Evolutionary conservation across 1,140 invertebrate genomes (phyloP).

Genomic region (Drosophila kikkawai): DNA sequence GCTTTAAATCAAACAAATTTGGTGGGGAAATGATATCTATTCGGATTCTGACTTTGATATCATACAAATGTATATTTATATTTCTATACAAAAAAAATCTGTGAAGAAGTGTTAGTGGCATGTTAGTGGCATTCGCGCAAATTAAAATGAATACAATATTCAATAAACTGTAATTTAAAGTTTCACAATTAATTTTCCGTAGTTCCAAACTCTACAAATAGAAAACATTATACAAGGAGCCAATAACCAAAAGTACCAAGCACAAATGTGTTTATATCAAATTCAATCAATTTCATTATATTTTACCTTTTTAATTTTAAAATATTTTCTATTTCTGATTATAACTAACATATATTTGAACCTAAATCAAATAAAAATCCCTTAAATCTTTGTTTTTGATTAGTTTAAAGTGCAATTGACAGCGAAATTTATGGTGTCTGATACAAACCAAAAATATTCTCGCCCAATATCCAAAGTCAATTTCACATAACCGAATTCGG

Average conservation of each 20-base stretch:
- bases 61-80: too few species aligned
- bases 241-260: neutral
- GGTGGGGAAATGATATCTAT: neutral
- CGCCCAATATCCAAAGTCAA: slow-evolving; percentile 55
- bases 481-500: slow-evolving; percentile 41
- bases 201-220: too few species aligned
- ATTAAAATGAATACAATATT: too few species aligned
- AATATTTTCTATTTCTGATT: neutral
- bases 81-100: too few species aligned
- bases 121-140: too few species aligned
- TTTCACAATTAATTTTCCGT: too few species aligned
- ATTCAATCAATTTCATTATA: neutral
- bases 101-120: too few species aligned
- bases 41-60: neutral
- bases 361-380: neutral
- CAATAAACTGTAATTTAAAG: too few species aligned
- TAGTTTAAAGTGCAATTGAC: slow-evolving; percentile 32
- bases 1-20: slow-evolving; percentile 6
- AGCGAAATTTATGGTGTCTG: slow-evolving; percentile 57
- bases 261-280: neutral
- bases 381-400: slow-evolving; percentile 10
- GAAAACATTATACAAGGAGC: neutral
- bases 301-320: neutral
- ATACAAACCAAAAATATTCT: slow-evolving; percentile 1
- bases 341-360: neutral